Percentiles rank a stretch among this genome's conserved stretches.
Evolutionary conservation across 1,140 invertebrate genomes (phyloP).

Genomic region (Drosophila baimaii): DNA sequence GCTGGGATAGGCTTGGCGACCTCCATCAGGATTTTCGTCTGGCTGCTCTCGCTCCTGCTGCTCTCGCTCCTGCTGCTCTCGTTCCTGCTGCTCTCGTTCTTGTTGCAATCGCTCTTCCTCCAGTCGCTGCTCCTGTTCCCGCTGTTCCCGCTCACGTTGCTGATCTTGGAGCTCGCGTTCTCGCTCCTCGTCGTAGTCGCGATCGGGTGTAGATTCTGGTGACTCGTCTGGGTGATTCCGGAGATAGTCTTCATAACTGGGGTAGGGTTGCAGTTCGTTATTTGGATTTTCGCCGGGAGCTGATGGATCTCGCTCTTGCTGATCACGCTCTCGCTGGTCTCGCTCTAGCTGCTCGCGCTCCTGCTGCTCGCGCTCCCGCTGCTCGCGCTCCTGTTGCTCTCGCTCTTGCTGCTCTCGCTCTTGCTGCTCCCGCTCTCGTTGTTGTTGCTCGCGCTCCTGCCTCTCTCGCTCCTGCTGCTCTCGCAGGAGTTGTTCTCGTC

Average conservation of each 20-base stretch:
- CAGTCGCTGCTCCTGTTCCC: conserved; percentile 5
- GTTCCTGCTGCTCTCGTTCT: conserved; percentile 36
- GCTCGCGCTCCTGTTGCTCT: neutral
- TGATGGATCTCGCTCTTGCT: conserved; percentile 30
- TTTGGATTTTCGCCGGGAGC: neutral
- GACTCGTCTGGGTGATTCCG: neutral
- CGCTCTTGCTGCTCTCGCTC: neutral
- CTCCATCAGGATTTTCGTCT: neutral
- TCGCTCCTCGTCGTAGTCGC: conserved; percentile 1
- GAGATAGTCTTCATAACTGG: neutral
- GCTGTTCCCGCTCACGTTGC: conserved; percentile 18
- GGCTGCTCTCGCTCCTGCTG: conserved; percentile 13
- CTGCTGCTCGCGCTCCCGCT: conserved; percentile 10
- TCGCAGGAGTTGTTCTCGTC: conserved; percentile 6
- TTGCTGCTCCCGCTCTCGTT: neutral
- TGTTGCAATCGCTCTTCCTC: conserved; percentile 29
- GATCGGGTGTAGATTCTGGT: neutral
- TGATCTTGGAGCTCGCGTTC: conserved; percentile 10
- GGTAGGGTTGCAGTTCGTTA: neutral
- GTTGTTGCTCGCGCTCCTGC: neutral
- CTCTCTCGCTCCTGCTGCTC: conserved; percentile 14
- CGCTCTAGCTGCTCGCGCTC: conserved; percentile 18
- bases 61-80: too few species aligned
- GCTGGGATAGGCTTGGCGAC: neutral
- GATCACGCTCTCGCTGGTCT: conserved; percentile 21